Evolutionary conservation across 2,888 invertebrate species (phyloP).

Genomic region (Mycogona germanica): DNA sequence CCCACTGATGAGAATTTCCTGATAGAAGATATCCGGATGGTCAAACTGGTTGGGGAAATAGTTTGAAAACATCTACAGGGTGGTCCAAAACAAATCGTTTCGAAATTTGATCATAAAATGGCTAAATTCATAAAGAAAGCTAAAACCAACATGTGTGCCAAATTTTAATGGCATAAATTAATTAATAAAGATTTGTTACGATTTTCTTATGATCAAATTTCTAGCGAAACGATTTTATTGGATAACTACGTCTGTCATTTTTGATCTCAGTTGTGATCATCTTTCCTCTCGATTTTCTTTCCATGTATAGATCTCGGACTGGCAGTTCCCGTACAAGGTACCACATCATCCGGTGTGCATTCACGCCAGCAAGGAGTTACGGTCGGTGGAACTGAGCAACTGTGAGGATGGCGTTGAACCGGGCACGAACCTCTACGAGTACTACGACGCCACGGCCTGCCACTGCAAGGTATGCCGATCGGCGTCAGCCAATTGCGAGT

Average conservation of each 20-base stretch:
- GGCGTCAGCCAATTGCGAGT: constrained; percentile 54
- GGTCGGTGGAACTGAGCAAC: constrained; percentile 50
- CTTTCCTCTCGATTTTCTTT: constrained; percentile 10
- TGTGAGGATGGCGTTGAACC: constrained; percentile 61
- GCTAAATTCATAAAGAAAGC: too few species aligned
- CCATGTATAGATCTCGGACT: constrained; percentile 57
- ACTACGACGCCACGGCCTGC: constrained; percentile 64
- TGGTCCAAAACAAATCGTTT: too few species aligned
- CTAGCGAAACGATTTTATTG: too few species aligned
- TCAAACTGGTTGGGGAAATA: too few species aligned
- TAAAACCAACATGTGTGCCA: too few species aligned
- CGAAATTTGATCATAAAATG: too few species aligned
- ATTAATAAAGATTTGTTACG: too few species aligned
- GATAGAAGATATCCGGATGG: too few species aligned
- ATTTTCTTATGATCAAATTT: too few species aligned
- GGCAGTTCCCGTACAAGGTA: constrained; percentile 76
- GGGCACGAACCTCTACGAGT: constrained; percentile 58
- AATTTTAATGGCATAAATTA: too few species aligned
- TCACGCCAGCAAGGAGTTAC: constrained; percentile 53
- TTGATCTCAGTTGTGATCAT: background rate
- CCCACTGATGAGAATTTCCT: background rate
- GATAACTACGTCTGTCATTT: background rate
- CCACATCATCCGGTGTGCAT: constrained; percentile 76
- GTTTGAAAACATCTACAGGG: too few species aligned
- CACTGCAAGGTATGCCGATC: constrained; percentile 57